Base-by-base conservation (phyloP, 2,888 invertebrate species). In the Drosophila ustulata region DNA sequence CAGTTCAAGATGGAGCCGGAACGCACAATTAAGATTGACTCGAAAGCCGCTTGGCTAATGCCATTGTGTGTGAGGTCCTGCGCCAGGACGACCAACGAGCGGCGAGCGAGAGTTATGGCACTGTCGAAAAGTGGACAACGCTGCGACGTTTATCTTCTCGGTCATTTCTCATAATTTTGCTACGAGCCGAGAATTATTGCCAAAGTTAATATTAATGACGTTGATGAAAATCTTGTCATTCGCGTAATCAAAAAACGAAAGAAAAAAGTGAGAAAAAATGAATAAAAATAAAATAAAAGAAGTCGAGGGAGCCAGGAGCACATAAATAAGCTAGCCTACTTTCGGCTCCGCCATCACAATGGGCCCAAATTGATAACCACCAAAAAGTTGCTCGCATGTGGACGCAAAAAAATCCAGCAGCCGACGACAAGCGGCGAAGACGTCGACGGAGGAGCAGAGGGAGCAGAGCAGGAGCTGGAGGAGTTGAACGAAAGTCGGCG, bases 191-290 rank as follows among this genome's bases (percentile, higher is more conserved):
- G 89, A 89, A 88, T 89, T 89, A 89, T 89, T 85, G 79, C 89
- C 79, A 89, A 89, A 89, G 89, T 89, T 89, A 82, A 84, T 89
- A 89, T 89, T 89, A 89, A 89, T 86, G 89, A 89, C 87, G 89
- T 87, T 88, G 89, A 88, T 88, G 88, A 88, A 89, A 88, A 88
- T 88, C 89, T 85, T 86, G 82, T 82, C 88, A 85, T 88, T 87
- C 79, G 82, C 81, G 81, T 80, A 78, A 72, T 71, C 75, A 56
- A 64, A 65, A 55, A 56, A 49, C 4, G 47, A 52, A 34, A 52
- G 43, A 34, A 52, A 52, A 26, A 56, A 49, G 41, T 11, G 32
- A 23, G 11, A 63, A 55, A 53, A 63, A 56, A 56, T 61, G 66
- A 53, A 66, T 59, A 56, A 64, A 55, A 53, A 53, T 69, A 66